These are phyloP conservation scores for Promerops cafer DNA, from an alignment of 2,113 vertebrate genomes.

Conservation along the genomic window DNA sequence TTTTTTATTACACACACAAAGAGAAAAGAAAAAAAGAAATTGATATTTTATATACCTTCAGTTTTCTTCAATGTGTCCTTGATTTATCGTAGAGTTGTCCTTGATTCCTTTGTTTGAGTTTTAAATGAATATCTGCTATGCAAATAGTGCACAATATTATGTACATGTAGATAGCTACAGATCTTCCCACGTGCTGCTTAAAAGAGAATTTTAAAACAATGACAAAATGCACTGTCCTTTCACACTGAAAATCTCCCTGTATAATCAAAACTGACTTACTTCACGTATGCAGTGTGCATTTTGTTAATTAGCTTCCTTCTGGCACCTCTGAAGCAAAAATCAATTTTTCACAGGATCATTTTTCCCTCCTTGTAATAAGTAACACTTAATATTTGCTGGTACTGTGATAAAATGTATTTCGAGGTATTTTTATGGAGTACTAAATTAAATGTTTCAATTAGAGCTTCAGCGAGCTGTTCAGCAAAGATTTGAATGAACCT, in stretches of 20 bases:
- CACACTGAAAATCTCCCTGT: neutral
- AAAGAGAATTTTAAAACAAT: neutral
- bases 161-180: neutral
- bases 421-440: constrained; percentile 33
- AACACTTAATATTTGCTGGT: constrained; percentile 41
- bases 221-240: neutral
- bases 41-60: neutral
- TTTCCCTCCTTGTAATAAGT: constrained; percentile 14
- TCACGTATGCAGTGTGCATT: neutral
- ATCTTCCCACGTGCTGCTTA: neutral
- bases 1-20: neutral
- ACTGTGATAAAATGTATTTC: neutral
- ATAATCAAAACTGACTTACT: constrained; percentile 2
- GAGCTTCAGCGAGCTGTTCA: constrained; percentile 12
- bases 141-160: neutral
- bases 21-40: neutral
- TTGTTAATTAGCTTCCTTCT: constrained; percentile 40
- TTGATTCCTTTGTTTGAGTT: neutral
- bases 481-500: constrained; percentile 41
- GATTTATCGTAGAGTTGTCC: constrained; percentile 2
- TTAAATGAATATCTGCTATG: neutral
- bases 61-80: neutral
- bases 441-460: constrained; percentile 64
- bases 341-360: constrained; percentile 27
- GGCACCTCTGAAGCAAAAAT: constrained; percentile 25